Evolutionary conservation across 2,113 vertebrate species (phyloP).

Genomic region (Entomyzon cyanotis): DNA sequence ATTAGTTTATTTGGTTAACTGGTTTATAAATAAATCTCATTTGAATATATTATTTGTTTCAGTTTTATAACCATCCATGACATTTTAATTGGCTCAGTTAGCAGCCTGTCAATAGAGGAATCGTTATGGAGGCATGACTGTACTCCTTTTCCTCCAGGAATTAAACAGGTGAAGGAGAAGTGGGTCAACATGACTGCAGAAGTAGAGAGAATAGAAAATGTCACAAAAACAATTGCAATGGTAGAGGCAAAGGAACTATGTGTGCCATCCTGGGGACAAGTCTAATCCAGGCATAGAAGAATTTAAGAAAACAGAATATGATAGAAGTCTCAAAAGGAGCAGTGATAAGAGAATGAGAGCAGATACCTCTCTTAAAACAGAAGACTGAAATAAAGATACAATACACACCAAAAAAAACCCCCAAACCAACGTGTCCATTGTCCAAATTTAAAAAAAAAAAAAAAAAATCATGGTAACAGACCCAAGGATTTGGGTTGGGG

Average conservation of each 20-base stretch:
- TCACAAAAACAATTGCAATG: neutral
- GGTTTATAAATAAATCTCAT: neutral
- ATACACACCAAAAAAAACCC: accelerated
- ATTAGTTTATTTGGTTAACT: neutral
- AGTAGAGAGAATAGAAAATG: neutral
- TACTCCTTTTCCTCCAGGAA: neutral
- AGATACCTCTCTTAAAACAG: neutral
- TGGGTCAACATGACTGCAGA: neutral
- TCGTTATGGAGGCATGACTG: neutral
- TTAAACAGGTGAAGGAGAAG: neutral
- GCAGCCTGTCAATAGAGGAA: neutral
- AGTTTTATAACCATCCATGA: neutral
- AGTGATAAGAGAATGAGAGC: neutral
- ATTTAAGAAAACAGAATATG: neutral
- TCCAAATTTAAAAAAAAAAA: neutral
- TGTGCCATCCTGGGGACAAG: neutral
- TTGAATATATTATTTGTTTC: neutral
- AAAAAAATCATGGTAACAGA: neutral
- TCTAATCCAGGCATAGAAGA: neutral
- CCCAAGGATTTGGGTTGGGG: neutral
- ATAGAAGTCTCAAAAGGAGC: neutral
- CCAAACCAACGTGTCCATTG: no score
- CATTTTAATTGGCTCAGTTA: neutral
- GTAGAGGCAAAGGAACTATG: neutral
- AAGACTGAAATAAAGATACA: neutral